phyloP scores from a whole-genome alignment of 2,113 vertebrate genomes.

The Pungitius pungitius region DNA sequence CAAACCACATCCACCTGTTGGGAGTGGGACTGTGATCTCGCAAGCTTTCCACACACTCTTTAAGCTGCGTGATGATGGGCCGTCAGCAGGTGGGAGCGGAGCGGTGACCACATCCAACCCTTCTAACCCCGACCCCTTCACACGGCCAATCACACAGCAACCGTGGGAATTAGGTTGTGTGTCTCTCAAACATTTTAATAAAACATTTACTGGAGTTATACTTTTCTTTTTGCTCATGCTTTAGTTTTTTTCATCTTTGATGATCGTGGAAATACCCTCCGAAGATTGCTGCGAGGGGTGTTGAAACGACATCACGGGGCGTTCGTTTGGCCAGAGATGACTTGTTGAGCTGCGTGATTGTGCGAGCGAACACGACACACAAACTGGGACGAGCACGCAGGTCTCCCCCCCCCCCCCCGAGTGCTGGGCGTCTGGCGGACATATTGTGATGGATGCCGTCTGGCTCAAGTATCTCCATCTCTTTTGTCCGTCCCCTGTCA shows the following conservation, averaged over 20 bases:
- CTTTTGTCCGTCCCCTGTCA: slow-evolving; percentile 74
- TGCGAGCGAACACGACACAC: neutral
- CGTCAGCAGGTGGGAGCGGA: slow-evolving; percentile 60
- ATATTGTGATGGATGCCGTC: slow-evolving; percentile 76
- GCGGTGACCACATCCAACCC: slow-evolving; percentile 36
- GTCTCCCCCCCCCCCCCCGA: slow-evolving; percentile 31
- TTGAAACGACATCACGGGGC: no score
- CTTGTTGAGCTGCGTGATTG: neutral
- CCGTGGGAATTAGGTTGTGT: no score
- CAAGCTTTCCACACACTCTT: slow-evolving; percentile 34
- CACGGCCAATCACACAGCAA: slow-evolving; percentile 43
- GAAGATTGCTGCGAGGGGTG: no score
- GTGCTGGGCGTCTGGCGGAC: slow-evolving; percentile 49
- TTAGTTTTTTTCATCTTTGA: no score
- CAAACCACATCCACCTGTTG: slow-evolving; percentile 69
- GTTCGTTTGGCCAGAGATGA: no score
- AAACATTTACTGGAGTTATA: no score
- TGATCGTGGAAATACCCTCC: no score
- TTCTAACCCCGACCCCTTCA: slow-evolving; percentile 26
- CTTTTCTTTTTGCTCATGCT: no score
- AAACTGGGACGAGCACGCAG: neutral
- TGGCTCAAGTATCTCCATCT: slow-evolving; percentile 70
- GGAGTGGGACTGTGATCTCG: slow-evolving; percentile 46
- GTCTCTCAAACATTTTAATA: no score
- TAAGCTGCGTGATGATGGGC: slow-evolving; percentile 56